Evolutionary conservation across 2,113 vertebrate genomes (phyloP).

Genomic region (Ochotona curzoniae): DNA sequence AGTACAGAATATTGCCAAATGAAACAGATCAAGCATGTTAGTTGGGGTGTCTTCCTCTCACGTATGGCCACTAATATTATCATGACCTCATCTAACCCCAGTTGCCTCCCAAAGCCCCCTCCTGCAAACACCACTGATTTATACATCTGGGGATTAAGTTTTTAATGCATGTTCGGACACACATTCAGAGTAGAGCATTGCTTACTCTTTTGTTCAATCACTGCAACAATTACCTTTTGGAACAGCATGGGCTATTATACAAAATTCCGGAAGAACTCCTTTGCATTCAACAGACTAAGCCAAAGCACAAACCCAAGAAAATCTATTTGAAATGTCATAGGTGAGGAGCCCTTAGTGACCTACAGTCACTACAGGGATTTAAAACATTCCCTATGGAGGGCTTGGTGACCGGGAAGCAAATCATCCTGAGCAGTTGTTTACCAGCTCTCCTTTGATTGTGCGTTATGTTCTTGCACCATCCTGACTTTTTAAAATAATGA

Average conservation of each 20-base stretch:
- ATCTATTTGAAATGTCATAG: background rate
- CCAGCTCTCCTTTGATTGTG: background rate
- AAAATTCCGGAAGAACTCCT: constrained; percentile 1
- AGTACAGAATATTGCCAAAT: accelerated
- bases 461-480: background rate
- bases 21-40: no score
- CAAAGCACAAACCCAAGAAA: background rate
- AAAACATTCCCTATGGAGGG: background rate
- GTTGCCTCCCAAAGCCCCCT: background rate
- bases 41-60: background rate
- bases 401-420: background rate
- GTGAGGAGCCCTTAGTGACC: background rate
- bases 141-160: background rate
- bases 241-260: background rate
- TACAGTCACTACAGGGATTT: background rate
- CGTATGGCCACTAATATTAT: no score
- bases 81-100: background rate
- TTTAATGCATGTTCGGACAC: background rate
- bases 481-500: background rate
- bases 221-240: background rate
- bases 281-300: background rate
- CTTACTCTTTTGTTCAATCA: constrained; percentile 12
- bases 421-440: background rate
- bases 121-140: background rate
- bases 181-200: background rate